Conservation (phyloP, 2,797 vertebrate genomes). For the Sebastes goodei region DNA sequence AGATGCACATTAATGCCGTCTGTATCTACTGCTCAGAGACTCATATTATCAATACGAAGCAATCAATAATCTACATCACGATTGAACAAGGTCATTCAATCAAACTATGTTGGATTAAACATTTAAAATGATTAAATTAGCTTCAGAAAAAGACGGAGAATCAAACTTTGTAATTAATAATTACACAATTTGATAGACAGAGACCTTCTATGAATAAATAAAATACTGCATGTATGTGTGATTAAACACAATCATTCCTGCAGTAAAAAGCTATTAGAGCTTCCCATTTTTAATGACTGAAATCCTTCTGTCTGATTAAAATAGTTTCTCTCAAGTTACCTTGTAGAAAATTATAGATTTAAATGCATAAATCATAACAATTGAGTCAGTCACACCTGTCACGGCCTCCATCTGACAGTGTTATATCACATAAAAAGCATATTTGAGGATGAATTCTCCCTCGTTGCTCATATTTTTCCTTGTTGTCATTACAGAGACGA, state of each 20-base stretch:
- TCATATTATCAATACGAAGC: constrained; percentile 47
- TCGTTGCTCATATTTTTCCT: constrained; percentile 27
- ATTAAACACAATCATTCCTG: not conserved
- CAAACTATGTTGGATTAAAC: constrained; percentile 44
- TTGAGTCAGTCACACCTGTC: constrained; percentile 41
- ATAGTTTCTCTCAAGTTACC: not conserved
- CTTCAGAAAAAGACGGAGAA: constrained; percentile 25
- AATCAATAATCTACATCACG: constrained; percentile 48
- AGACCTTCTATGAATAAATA: constrained; percentile 5
- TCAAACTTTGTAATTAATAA: constrained; percentile 48
- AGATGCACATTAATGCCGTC: constrained; percentile 54
- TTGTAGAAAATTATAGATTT: not conserved
- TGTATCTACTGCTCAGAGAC: constrained; percentile 16
- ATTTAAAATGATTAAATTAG: constrained; percentile 20
- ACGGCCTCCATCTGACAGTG: constrained; percentile 30
- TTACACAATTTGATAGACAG: constrained; percentile 10
- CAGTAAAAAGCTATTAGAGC: not conserved
- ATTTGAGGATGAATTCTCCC: constrained; percentile 47
- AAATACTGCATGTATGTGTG: constrained; percentile 1
- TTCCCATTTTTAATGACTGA: not conserved
- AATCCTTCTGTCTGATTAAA: not conserved
- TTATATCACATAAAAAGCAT: constrained; percentile 40
- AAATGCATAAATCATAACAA: constrained; percentile 21
- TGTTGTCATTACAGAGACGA: constrained; percentile 56
- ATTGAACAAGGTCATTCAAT: constrained; percentile 47